A percentile compares a stretch with the other conserved stretches of the same genome.
phyloP scores from a whole-genome alignment of 2,113 vertebrate genomes.

The Hippolais icterina region DNA sequence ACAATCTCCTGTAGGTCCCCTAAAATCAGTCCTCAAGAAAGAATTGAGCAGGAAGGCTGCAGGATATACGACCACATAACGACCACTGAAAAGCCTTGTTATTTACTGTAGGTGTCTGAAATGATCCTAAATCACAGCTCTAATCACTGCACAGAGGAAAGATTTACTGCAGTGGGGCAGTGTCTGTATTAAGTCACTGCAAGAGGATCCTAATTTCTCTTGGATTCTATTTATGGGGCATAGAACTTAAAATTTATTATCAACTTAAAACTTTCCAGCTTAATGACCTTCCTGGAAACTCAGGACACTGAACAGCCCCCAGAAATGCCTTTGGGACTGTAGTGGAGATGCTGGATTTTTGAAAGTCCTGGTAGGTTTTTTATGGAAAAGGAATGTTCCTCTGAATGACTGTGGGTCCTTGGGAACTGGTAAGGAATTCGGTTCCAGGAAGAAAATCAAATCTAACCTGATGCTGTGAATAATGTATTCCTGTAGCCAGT shows the following conservation, averaged over 20 bases:
- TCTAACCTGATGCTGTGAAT: not conserved
- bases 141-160: not conserved
- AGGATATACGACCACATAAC: not conserved
- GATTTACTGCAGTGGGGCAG: not conserved
- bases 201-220: not conserved
- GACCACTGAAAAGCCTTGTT: not conserved
- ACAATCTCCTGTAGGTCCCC: not conserved
- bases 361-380: not conserved
- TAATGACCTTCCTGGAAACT: not conserved
- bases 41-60: not conserved
- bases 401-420: not conserved
- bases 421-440: not conserved
- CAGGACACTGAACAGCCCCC: not conserved
- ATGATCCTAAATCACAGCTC: not conserved
- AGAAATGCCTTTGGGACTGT: not conserved
- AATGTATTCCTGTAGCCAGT: not conserved
- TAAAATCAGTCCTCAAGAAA: not conserved
- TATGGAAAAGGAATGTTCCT: not conserved
- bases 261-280: not conserved
- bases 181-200: not conserved
- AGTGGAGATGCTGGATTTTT: not conserved
- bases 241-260: not conserved
- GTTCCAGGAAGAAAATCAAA: not conserved
- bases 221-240: not conserved
- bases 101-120: not conserved